phyloP scores from a whole-genome alignment of 2,797 vertebrate genomes.

The Syngnathus acus region DNA sequence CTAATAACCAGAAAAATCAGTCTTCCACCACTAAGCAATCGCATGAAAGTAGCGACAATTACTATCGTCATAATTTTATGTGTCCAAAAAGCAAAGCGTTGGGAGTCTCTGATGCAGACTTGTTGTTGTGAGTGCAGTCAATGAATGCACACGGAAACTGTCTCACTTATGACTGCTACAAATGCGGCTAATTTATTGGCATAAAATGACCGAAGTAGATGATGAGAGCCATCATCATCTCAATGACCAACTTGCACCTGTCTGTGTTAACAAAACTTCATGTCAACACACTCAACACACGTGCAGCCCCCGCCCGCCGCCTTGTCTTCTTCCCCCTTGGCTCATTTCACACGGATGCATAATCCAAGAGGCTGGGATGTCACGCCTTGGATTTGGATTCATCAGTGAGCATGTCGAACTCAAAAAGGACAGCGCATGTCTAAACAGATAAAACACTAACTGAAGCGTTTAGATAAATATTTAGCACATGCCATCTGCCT shows the following conservation, averaged over 20 bases:
- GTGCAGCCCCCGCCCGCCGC: neutral
- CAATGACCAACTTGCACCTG: slow-evolving; percentile 19
- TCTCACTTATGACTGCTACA: too few relatives aligned
- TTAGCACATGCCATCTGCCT: neutral
- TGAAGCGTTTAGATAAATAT: neutral
- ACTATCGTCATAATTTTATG: too few relatives aligned
- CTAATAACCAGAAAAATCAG: too few relatives aligned
- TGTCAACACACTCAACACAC: neutral
- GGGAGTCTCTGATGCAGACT: too few relatives aligned
- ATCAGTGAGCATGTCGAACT: slow-evolving; percentile 10
- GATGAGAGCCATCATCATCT: slow-evolving; percentile 15
- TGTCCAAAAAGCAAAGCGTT: too few relatives aligned
- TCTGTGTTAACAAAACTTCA: neutral
- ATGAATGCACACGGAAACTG: neutral
- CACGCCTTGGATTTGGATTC: slow-evolving; percentile 32
- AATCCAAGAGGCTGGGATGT: slow-evolving; percentile 38
- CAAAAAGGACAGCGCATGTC: neutral
- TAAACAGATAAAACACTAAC: neutral
- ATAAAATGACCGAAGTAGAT: neutral
- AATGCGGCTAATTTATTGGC: too few relatives aligned
- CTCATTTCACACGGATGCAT: slow-evolving; percentile 43
- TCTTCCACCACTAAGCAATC: too few relatives aligned
- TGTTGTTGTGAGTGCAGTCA: neutral
- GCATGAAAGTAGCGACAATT: too few relatives aligned
- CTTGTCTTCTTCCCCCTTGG: slow-evolving; percentile 28